These are phyloP conservation scores for Drosophila subpulchrella DNA, from an alignment of 1,140 invertebrate genomes.

Conservation along the genomic window DNA sequence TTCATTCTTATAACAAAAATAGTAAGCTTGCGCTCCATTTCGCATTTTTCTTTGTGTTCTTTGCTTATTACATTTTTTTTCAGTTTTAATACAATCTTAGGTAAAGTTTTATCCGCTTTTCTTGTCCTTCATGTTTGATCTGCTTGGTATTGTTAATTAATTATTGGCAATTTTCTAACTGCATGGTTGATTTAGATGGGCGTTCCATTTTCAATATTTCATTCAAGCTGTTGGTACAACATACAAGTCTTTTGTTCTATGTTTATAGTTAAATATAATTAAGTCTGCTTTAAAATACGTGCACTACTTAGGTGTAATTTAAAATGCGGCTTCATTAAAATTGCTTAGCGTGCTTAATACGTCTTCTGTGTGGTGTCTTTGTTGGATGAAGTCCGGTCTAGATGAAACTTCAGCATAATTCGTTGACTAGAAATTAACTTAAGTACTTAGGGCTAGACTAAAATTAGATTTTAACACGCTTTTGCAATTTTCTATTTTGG, in stretches of 20 bases:
- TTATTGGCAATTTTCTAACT: conserved; percentile 83
- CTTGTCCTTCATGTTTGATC: conserved; percentile 45
- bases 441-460: conserved; percentile 68
- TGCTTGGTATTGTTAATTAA: conserved; percentile 59
- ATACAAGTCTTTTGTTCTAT: conserved; percentile 82
- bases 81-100: conserved; percentile 79
- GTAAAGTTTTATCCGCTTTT: conserved; percentile 62
- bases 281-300: conserved; percentile 67
- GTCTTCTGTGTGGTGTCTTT: conserved; percentile 18
- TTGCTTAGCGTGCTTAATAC: conserved; percentile 64
- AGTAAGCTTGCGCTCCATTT: conserved; percentile 57
- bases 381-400: conserved; percentile 34
- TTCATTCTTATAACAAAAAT: conserved; percentile 74
- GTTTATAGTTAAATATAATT: conserved; percentile 40
- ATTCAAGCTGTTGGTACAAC: conserved; percentile 62
- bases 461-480: conserved; percentile 52
- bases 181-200: conserved; percentile 64
- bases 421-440: conserved; percentile 83
- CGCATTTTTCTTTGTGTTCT: conserved; percentile 52
- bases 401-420: conserved; percentile 75
- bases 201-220: conserved; percentile 57
- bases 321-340: conserved; percentile 70
- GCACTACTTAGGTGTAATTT: conserved; percentile 63
- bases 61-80: conserved; percentile 42
- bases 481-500: conserved; percentile 51